phyloP scores from a whole-genome alignment of 2,797 vertebrate genomes.

The Arctocebus calabarensis region DNA sequence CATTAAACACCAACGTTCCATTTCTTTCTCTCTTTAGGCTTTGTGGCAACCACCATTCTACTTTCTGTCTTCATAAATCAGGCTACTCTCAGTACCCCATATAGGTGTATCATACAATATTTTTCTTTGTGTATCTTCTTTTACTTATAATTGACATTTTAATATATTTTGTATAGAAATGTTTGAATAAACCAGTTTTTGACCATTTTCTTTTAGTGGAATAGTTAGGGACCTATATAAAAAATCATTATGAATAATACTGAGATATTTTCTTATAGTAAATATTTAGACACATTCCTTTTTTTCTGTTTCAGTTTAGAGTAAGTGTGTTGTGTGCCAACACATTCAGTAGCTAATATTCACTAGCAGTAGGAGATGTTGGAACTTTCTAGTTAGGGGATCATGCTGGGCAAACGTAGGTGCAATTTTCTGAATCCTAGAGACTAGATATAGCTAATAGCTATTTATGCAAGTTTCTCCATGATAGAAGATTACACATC shows the following conservation, averaged over 20 bases:
- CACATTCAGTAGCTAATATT: neutral
- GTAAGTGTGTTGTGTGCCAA: neutral
- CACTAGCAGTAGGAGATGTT: neutral
- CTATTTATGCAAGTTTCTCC: neutral
- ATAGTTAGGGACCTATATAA: neutral
- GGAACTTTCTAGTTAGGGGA: slow-evolving; percentile 7
- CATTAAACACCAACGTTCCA: neutral
- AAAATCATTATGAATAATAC: neutral
- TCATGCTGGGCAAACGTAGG: neutral
- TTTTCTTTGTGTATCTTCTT: neutral
- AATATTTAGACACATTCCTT: neutral
- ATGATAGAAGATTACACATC: neutral
- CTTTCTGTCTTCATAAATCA: neutral
- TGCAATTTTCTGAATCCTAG: neutral
- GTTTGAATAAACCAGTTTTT: neutral
- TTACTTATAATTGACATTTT: neutral
- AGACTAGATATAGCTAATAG: neutral
- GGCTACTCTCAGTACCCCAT: neutral
- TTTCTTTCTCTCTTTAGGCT: neutral
- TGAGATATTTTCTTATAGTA: neutral
- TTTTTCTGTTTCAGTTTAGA: neutral
- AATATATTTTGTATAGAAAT: neutral
- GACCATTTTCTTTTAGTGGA: neutral
- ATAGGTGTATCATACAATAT: neutral
- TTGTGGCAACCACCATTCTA: neutral